Base-by-base conservation (phyloP, 1,140 invertebrate genomes). In the Trichonephila inaurata region DNA sequence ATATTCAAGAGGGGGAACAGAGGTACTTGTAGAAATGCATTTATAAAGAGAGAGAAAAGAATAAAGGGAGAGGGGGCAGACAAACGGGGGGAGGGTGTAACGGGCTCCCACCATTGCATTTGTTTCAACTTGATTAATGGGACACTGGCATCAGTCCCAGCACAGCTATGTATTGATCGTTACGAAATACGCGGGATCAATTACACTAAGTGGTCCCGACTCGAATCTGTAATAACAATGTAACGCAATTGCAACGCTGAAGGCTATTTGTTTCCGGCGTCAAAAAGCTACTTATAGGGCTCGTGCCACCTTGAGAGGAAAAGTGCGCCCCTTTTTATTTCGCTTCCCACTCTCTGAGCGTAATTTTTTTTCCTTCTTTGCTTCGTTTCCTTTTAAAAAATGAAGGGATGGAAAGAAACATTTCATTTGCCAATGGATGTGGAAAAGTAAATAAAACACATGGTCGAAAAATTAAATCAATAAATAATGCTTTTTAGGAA, bases 61-160 rank as follows among this genome's bases (percentile, higher is more conserved):
- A 81, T 5, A 69, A 51, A 72, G 58, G 81, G 81, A 24, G 61
- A 33, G 33, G 60, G 77, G 72, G 58, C n/a, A 18, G 87, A 64
- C n/a, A n/a, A 19, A 60, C 1, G 7, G 33, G 87, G 28, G 60
- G 28, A 18, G 51, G 51, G 51, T 51, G 7, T 51, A 51, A 51
- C 51, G 21, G 19, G 28, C n/a, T 51, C 40, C 66, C 61, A 44
- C 91, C 64, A 62, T 88, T 64, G 92, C 92, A 93, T 93, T 93
- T 93, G 92, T 93, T 93, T 93, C 92, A 88, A 93, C 85, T 93
- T 93, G 92, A 93, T 93, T 93, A 93, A 93, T 93, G 92, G 92
- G 51, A 7, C 44, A 93, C 85, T 93, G 92, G 85, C 85, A 93
- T 93, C 83, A 89, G 86, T 88, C 92, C 92, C 92, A 88, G 69